Percentiles rank a stretch among this genome's conserved stretches.
phyloP scores from a whole-genome alignment of 2,797 vertebrate genomes.

The Podarcis lilfordi region DNA sequence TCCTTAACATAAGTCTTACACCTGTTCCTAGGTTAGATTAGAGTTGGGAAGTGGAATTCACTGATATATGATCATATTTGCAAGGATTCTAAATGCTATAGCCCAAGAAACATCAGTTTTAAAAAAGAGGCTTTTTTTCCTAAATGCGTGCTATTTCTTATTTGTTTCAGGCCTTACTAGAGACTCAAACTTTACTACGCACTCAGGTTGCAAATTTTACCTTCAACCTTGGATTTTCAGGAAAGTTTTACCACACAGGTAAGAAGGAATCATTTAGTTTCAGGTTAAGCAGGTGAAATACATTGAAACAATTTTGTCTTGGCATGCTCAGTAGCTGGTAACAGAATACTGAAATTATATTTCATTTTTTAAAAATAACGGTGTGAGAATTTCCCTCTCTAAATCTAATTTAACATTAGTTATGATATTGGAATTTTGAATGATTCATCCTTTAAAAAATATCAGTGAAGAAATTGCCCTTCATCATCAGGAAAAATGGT shows the following conservation, averaged over 20 bases:
- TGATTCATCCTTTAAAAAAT: neutral
- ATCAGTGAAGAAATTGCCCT: neutral
- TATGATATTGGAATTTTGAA: neutral
- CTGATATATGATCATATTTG: neutral
- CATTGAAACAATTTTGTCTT: constrained; percentile 35
- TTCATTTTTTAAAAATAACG: neutral
- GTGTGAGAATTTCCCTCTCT: neutral
- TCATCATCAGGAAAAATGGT: neutral
- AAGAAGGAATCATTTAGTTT: constrained; percentile 73
- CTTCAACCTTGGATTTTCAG: constrained; percentile 99
- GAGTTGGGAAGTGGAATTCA: neutral
- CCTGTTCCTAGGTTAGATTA: neutral
- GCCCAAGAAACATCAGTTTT: constrained; percentile 44
- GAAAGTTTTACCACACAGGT: constrained; percentile 99
- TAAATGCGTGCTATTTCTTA: constrained; percentile 80
- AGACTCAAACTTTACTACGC: constrained; percentile 94
- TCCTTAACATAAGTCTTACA: neutral
- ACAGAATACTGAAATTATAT: neutral
- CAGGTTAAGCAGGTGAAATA: constrained; percentile 65
- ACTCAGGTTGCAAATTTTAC: constrained; percentile 98
- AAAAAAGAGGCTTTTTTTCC: constrained; percentile 60
- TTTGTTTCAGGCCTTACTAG: constrained; percentile 92
- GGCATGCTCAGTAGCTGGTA: neutral
- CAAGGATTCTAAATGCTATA: constrained; percentile 15
- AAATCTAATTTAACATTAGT: neutral